These are phyloP conservation scores for Exocentrus adspersus DNA, from an alignment of 2,888 invertebrate genomes.

Conservation along the genomic window DNA sequence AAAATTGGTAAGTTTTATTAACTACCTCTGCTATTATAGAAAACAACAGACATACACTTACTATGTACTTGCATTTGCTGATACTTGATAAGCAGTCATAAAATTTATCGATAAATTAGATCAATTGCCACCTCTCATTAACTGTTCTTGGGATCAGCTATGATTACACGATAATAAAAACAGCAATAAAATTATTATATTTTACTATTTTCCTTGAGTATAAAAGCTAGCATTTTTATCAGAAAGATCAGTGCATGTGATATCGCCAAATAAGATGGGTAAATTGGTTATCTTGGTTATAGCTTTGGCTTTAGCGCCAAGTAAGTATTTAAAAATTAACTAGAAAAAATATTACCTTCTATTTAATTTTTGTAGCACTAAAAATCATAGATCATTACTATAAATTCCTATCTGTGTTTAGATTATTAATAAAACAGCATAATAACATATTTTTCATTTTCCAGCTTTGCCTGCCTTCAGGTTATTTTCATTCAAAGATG, in stretches of 20 bases:
- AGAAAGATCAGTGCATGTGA: neutral
- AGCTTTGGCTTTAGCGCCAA: conserved; percentile 23
- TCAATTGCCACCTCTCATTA: neutral
- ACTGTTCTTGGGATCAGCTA: neutral
- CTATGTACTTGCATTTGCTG: too few species aligned
- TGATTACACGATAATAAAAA: neutral
- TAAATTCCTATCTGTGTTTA: too few species aligned
- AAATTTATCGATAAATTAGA: neutral
- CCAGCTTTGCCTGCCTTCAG: neutral
- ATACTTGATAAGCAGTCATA: too few species aligned
- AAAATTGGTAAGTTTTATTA: too few species aligned
- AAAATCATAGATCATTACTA: too few species aligned
- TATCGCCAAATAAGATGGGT: conserved; percentile 2
- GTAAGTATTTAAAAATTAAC: conserved; percentile 11
- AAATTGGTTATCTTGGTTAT: conserved; percentile 24
- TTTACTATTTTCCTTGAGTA: neutral
- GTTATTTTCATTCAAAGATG: neutral
- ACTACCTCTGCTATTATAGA: too few species aligned
- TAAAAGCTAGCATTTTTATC: neutral
- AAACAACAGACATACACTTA: too few species aligned
- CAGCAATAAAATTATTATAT: neutral
- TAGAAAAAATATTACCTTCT: too few species aligned
- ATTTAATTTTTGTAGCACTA: too few species aligned
- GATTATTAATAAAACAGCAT: too few species aligned
- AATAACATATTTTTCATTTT: conserved; percentile 6